Evolutionary conservation across 2,797 vertebrate species (phyloP).

Genomic region (Lutjanus campechanus): DNA sequence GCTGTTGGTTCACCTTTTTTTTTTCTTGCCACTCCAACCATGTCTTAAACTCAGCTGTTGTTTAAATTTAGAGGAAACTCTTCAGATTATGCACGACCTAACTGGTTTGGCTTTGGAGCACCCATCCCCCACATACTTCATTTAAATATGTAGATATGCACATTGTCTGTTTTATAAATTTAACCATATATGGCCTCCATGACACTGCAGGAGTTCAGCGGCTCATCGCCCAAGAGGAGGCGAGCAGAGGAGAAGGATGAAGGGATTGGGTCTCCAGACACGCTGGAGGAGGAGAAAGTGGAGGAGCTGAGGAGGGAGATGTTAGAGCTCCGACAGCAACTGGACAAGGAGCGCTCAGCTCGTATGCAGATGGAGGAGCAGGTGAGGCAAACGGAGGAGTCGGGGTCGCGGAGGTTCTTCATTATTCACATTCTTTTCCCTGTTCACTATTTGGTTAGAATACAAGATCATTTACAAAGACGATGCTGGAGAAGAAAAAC

Average conservation of each 20-base stretch:
- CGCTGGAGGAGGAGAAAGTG: constrained; percentile 81
- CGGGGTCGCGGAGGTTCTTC: neutral
- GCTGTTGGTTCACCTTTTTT: constrained; percentile 16
- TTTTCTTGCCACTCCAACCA: neutral
- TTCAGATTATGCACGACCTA: neutral
- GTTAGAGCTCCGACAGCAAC: constrained; percentile 79
- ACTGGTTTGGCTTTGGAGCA: neutral
- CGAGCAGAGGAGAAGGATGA: constrained; percentile 93
- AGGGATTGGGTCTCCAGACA: constrained; percentile 89
- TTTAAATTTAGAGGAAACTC: neutral
- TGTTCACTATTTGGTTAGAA: too few species aligned
- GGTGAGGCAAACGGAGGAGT: constrained; percentile 57
- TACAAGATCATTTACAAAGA: too few species aligned
- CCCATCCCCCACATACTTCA: neutral
- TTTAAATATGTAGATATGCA: neutral
- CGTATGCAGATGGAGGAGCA: constrained; percentile 82
- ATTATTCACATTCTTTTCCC: neutral
- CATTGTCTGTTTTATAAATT: neutral
- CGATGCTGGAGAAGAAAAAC: too few species aligned
- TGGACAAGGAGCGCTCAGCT: constrained; percentile 84
- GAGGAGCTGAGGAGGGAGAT: constrained; percentile 78
- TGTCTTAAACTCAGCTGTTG: neutral
- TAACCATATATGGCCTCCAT: neutral
- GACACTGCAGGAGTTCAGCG: constrained; percentile 89
- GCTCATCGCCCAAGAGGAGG: constrained; percentile 91